These are phyloP conservation scores for Actinemys pallida DNA, from an alignment of 2,113 vertebrate species.

Conservation along the genomic window DNA sequence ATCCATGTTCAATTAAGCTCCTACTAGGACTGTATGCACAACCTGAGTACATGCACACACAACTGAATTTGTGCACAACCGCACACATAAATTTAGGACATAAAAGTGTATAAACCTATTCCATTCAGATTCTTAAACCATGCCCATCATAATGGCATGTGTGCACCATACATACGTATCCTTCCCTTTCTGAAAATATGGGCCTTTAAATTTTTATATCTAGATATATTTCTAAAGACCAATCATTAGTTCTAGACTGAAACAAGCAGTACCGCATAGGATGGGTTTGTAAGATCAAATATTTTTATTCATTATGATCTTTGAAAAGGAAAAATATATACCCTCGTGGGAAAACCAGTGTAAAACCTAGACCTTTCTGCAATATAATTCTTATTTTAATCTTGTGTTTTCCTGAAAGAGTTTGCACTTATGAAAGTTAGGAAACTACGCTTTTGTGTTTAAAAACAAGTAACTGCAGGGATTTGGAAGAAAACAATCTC, in stretches of 20 bases:
- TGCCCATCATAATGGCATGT: neutral
- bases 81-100: slow-evolving; percentile 6
- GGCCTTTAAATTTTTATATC: neutral
- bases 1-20: neutral
- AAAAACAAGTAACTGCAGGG: neutral
- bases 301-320: neutral
- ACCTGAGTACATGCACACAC: neutral
- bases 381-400: neutral
- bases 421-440: neutral
- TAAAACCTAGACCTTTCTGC: no score
- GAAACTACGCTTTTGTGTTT: neutral
- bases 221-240: neutral
- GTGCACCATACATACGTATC: neutral
- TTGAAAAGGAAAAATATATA: neutral
- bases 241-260: neutral
- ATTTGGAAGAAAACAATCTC: neutral
- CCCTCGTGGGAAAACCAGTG: neutral
- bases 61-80: neutral
- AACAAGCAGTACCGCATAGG: neutral
- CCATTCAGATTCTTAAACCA: neutral
- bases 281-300: neutral
- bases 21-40: neutral
- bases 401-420: neutral
- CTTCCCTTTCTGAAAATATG: neutral
- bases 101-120: neutral